Evolutionary conservation across 2,888 invertebrate genomes (phyloP).

Genomic region (Leucoma salicis): DNA sequence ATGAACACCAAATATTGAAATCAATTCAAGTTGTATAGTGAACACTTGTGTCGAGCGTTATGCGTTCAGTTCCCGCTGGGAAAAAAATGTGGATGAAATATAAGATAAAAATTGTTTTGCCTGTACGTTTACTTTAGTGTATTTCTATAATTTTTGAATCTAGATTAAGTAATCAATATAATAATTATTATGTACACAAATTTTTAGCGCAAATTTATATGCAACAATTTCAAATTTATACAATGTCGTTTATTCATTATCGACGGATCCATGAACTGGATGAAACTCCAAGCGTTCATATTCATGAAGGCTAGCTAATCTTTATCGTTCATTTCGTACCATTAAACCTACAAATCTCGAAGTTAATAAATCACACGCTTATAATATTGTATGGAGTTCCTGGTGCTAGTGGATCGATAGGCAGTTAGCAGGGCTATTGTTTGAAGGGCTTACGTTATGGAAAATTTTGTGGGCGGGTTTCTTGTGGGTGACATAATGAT

Average conservation of each 20-base stretch:
- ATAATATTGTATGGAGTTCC: conserved; percentile 36
- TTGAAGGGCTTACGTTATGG: conserved; percentile 16
- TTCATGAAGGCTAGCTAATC: conserved; percentile 49
- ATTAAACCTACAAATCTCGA: conserved; percentile 51
- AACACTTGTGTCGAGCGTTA: no score
- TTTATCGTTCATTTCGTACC: conserved; percentile 60
- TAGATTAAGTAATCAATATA: no score
- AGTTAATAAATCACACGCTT: conserved; percentile 54
- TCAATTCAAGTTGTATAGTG: no score
- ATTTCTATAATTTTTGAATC: no score
- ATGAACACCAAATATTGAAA: no score
- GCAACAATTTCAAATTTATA: conserved; percentile 26
- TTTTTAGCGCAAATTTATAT: conserved; percentile 16
- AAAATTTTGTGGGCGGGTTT: conserved; percentile 6
- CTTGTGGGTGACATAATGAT: background rate
- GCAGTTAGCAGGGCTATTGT: conserved; percentile 26
- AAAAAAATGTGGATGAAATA: no score
- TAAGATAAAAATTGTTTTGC: no score
- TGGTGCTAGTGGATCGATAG: conserved; percentile 19
- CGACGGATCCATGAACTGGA: conserved; percentile 19
- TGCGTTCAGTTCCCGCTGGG: no score
- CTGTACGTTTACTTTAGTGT: no score
- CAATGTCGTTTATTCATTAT: conserved; percentile 42
- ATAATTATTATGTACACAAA: background rate
- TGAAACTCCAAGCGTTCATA: conserved; percentile 47